phyloP scores from a whole-genome alignment of 2,797 vertebrate genomes.

The Gallinago nigripennis region DNA sequence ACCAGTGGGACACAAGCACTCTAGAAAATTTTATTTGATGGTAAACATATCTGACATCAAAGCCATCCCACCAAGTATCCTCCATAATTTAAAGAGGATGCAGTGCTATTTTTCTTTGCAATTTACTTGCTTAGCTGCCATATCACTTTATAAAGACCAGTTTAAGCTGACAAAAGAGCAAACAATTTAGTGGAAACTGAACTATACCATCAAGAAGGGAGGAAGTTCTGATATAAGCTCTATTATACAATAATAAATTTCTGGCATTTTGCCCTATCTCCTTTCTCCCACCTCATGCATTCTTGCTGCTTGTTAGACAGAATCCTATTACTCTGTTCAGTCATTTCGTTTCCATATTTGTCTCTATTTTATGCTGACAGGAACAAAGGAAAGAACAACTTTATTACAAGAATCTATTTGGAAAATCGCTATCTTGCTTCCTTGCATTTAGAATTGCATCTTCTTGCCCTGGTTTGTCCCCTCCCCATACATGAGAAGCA shows the following conservation, averaged over 20 bases:
- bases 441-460: neutral
- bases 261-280: neutral
- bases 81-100: neutral
- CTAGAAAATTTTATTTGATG: neutral
- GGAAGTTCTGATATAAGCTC: neutral
- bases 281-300: neutral
- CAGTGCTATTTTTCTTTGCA: neutral
- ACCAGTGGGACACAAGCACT: neutral
- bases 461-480: neutral
- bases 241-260: neutral
- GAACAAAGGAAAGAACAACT: conserved; percentile 5
- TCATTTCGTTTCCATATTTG: neutral
- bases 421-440: neutral
- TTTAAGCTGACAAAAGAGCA: neutral
- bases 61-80: neutral
- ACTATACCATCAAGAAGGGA: neutral
- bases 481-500: neutral
- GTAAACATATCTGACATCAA: neutral
- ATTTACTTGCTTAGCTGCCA: neutral
- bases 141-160: neutral
- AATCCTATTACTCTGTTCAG: neutral
- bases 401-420: neutral
- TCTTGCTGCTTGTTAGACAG: neutral
- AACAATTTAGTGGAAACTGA: neutral
- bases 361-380: neutral